phyloP scores from a whole-genome alignment of 2,888 invertebrate species.

The Tenthredo livida region DNA sequence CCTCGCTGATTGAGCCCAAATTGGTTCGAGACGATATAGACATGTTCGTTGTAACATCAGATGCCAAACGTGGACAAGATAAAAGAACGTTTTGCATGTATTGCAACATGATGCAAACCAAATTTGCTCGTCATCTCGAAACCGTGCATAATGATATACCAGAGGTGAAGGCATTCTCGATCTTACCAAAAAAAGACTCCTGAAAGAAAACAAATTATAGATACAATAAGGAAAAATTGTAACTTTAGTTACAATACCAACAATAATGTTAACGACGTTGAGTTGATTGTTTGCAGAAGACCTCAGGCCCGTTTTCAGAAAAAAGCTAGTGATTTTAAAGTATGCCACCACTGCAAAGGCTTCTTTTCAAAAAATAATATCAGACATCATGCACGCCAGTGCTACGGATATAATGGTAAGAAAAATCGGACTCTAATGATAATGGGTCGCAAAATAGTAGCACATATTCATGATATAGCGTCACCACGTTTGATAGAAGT shows the following conservation, averaged over 20 bases:
- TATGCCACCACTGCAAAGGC: conserved; percentile 55
- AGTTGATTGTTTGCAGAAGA: conserved; percentile 53
- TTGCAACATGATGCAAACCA: not conserved
- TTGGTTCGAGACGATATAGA: not conserved
- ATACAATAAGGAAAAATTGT: conserved; percentile 26
- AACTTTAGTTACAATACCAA: conserved; percentile 11
- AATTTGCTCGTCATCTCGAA: conserved; percentile 9
- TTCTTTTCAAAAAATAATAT: conserved; percentile 51
- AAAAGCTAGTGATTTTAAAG: conserved; percentile 52
- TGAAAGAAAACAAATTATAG: not conserved
- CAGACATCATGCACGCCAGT: conserved; percentile 50
- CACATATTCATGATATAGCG: conserved; percentile 9
- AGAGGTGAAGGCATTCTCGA: not conserved
- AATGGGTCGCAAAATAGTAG: conserved; percentile 1
- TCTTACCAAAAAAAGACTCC: not conserved
- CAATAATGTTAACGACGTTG: conserved; percentile 50
- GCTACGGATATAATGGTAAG: not conserved
- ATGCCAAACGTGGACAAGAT: not conserved
- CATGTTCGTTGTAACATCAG: conserved; percentile 5
- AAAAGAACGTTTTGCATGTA: not conserved
- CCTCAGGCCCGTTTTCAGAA: conserved; percentile 34
- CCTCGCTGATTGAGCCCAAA: not conserved
- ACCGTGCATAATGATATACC: not conserved
- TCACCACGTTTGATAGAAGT: not conserved
- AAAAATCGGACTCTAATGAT: not conserved